Conservation (phyloP, 2,797 vertebrate species). For the Myotis daubentonii region DNA sequence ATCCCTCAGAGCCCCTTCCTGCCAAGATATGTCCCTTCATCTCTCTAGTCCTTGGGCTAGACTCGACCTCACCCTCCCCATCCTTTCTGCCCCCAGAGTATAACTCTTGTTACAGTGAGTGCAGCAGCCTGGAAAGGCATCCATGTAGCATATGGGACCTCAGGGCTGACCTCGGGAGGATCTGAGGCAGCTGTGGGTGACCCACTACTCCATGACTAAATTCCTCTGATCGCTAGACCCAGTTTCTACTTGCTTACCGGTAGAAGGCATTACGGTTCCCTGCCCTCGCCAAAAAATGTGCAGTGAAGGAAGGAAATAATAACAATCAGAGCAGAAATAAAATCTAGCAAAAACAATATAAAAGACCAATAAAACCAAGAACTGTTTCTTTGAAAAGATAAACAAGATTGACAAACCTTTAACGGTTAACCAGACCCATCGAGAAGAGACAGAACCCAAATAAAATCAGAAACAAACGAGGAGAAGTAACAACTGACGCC, state of each 20-base stretch:
- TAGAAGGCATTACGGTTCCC: neutral
- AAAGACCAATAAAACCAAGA: neutral
- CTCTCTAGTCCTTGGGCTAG: neutral
- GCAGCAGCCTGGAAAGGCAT: neutral
- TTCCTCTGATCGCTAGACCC: neutral
- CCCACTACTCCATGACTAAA: neutral
- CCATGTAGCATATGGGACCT: accelerated
- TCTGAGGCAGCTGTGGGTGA: neutral
- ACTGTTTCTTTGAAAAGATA: neutral
- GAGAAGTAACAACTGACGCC: neutral
- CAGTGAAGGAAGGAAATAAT: neutral
- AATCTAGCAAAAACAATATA: neutral
- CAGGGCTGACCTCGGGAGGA: neutral
- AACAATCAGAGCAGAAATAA: neutral
- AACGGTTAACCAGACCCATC: neutral
- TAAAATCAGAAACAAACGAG: neutral
- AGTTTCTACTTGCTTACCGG: neutral
- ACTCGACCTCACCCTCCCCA: neutral
- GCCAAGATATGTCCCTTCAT: neutral
- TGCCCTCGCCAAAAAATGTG: neutral
- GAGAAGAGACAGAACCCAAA: neutral
- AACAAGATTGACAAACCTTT: neutral
- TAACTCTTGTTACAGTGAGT: neutral
- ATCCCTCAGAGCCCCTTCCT: neutral
- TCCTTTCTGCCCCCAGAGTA: neutral